A percentile compares a stretch with the other conserved stretches of the same genome.
phyloP scores from a whole-genome alignment of 1,140 invertebrate genomes.

The Listronotus oregonensis region DNA sequence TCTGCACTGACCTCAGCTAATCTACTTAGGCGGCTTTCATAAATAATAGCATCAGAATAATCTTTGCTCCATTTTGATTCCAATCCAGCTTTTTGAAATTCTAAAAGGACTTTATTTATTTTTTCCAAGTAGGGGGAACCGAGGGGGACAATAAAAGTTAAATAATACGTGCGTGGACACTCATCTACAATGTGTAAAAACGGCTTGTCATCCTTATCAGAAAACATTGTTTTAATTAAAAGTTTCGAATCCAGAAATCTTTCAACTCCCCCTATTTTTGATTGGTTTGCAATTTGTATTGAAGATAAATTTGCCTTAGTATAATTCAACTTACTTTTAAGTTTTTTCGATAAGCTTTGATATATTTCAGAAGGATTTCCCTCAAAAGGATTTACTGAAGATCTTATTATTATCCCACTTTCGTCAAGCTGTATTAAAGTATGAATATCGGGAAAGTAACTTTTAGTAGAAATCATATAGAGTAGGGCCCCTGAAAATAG shows the following conservation, averaged over 20 bases:
- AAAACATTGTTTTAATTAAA: conserved; percentile 17
- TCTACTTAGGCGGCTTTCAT: conserved; percentile 2
- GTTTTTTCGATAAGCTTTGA: conserved; percentile 14
- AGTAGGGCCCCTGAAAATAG: conserved; percentile 15
- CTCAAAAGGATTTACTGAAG: conserved; percentile 23
- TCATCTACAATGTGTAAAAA: conserved; percentile 44
- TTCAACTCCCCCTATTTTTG: conserved; percentile 16
- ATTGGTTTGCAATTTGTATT: conserved; percentile 10
- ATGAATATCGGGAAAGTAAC: conserved; percentile 19
- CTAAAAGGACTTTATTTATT: conserved; percentile 12
- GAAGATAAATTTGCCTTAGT: conserved; percentile 7
- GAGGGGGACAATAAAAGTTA: conserved; percentile 42
- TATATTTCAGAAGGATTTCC: conserved; percentile 9
- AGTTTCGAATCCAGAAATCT: conserved; percentile 9
- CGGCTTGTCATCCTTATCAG: conserved; percentile 14
- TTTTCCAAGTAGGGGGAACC: conserved; percentile 41
- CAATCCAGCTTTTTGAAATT: conserved; percentile 13
- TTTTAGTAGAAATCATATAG: background rate
- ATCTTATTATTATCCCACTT: conserved; percentile 6
- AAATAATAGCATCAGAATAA: conserved; percentile 4
- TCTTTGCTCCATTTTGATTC: conserved; percentile 22
- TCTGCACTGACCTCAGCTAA: background rate
- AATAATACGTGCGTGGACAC: conserved; percentile 36
- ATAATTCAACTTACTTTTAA: background rate
- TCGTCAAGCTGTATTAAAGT: conserved; percentile 26